phyloP scores from a whole-genome alignment of 1,140 invertebrate species.

The Luehdorfia chinensis region DNA sequence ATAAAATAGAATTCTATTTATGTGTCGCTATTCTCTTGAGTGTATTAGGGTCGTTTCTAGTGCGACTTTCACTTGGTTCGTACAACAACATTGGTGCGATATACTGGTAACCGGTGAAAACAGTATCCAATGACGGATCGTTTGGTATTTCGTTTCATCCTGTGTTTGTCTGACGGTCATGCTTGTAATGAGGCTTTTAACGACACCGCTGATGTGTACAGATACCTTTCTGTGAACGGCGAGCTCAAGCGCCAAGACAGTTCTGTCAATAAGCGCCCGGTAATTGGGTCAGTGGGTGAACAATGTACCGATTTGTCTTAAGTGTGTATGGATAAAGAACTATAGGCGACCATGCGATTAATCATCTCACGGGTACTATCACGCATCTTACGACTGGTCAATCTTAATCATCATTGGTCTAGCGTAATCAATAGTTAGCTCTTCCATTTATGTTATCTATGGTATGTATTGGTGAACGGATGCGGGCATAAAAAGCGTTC shows the following conservation, averaged over 20 bases:
- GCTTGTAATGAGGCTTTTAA: no score
- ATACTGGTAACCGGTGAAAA: background rate
- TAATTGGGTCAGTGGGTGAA: constrained; percentile 64
- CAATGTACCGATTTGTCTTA: constrained; percentile 13
- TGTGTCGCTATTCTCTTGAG: background rate
- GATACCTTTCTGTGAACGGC: constrained; percentile 39
- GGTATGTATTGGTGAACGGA: constrained; percentile 25
- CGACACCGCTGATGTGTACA: constrained; percentile 12
- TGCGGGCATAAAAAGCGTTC: constrained; percentile 31
- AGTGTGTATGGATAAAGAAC: constrained; percentile 45
- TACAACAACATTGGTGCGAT: background rate
- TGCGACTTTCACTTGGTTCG: constrained; percentile 1
- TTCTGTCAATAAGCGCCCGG: constrained; percentile 63
- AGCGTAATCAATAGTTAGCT: constrained; percentile 14
- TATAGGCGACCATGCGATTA: constrained; percentile 10
- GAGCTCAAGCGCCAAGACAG: constrained; percentile 60
- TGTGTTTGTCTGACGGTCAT: no score
- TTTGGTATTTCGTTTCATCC: background rate
- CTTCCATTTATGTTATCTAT: constrained; percentile 20
- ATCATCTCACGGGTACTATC: background rate
- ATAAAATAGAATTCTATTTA: background rate
- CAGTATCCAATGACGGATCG: background rate
- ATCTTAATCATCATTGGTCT: constrained; percentile 18
- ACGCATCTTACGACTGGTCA: background rate
- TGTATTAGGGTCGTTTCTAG: constrained; percentile 5